Percentiles rank a stretch among this genome's conserved stretches.
Conservation (phyloP, 2,797 vertebrate genomes). For the Enteromius paludinosus region DNA sequence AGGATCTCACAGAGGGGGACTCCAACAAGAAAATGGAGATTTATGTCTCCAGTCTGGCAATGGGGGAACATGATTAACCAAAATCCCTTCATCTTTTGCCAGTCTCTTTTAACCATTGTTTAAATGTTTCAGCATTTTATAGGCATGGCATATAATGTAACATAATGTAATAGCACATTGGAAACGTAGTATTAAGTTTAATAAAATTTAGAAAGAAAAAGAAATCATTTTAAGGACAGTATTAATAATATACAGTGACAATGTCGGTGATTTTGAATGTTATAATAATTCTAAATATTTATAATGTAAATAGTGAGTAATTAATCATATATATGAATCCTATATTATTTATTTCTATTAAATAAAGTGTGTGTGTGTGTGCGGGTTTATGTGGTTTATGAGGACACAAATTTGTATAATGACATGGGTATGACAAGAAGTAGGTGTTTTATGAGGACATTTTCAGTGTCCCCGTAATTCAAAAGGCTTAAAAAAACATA, state of each 20-base stretch:
- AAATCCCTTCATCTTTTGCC: conserved; percentile 29
- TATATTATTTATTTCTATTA: not conserved
- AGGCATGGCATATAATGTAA: conserved; percentile 9
- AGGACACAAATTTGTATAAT: too few species aligned
- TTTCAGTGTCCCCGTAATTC: too few species aligned
- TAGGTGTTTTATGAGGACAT: too few species aligned
- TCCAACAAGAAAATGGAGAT: conserved; percentile 36
- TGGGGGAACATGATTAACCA: conserved; percentile 32
- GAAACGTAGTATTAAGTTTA: not conserved
- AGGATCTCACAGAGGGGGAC: conserved; percentile 34
- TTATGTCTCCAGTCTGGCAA: conserved; percentile 45
- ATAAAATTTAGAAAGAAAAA: not conserved
- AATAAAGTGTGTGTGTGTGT: too few species aligned
- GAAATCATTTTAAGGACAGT: not conserved
- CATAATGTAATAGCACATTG: conserved; percentile 6
- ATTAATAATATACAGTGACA: conserved; percentile 3
- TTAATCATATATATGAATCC: not conserved
- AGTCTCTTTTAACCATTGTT: conserved; percentile 19
- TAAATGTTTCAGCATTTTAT: conserved; percentile 34
- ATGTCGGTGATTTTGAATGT: not conserved
- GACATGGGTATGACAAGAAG: too few species aligned
- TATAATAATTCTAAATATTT: not conserved
- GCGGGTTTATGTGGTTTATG: too few species aligned
- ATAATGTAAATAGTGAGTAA: not conserved
- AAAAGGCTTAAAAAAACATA: too few species aligned